Evolutionary conservation across 1,140 invertebrate species (phyloP), one percentile per base, ranked within the genome.

Genomic region (Lordiphosa mommai): DNA sequence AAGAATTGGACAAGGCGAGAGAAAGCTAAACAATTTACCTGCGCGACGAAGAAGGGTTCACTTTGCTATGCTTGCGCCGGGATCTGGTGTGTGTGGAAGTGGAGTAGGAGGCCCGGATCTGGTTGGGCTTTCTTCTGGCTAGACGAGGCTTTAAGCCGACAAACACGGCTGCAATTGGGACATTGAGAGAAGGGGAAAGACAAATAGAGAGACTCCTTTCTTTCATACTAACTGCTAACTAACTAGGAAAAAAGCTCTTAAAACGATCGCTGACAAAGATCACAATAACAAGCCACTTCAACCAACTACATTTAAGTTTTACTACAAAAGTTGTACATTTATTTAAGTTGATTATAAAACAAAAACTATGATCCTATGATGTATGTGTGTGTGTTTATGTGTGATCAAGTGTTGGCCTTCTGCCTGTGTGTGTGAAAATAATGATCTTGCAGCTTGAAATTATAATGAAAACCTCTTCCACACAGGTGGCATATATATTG

Each of bases 391-490:
- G 17, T 16, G 30, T 37, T 12, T 5, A 27, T 41, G 41, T 47
- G 33, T 16, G 43, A 43, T 66, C 27, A 46, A 50, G 29, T 41
- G 41, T 49, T 52, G 17, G 48, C 5, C 6, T 6, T 5, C 23
- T 2, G 60, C 55, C 33, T 29, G 34, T 69, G 61, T 50, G 61
- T 55, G 30, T 65, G 55, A 50, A 37, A 76, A 50, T 76, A 87
- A 43, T 88, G 85, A 61, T 88, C 86, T 72, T 77, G 69, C 8
- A 91, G 69, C 61, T 90, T 89, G 23, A 88, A 88, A 74, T 91
- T 91, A 38, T 90, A 87, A 58, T 91, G 90, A 17, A 90, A 90
- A 12, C 87, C 88, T 56, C 90, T 90, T 47, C 64, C 61, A 50
- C 90, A 91, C 53, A 86, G 71, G 10, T 52, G 52, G 66, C 90